Conservation (phyloP, 2,888 invertebrate species). For the Scaptodrosophila latifasciaeformis region DNA sequence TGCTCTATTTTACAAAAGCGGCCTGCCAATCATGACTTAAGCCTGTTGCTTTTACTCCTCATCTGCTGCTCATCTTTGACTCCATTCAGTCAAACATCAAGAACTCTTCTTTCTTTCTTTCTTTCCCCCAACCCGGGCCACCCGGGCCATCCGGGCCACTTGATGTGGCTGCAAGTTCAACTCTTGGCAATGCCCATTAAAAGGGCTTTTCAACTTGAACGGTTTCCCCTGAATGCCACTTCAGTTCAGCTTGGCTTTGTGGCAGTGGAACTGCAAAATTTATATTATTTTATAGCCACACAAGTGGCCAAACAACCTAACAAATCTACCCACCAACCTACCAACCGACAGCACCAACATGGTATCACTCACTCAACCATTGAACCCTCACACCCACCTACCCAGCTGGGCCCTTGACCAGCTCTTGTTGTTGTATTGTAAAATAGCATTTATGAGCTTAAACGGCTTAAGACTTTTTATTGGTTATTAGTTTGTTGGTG, state of each 20-base stretch:
- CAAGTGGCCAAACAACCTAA: conserved; percentile 15
- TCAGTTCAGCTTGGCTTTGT: conserved; percentile 11
- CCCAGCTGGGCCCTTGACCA: background rate
- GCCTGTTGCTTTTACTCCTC: conserved; percentile 11
- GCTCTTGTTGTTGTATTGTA: conserved; percentile 39
- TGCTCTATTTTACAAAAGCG: conserved; percentile 59
- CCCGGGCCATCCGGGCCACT: conserved; percentile 37
- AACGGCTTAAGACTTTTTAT: conserved; percentile 61
- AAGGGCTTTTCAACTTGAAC: conserved; percentile 65
- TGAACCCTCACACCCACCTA: too few relatives aligned
- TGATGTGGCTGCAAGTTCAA: conserved; percentile 43
- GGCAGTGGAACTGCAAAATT: background rate
- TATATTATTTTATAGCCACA: conserved; percentile 14
- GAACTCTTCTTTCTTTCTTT: conserved; percentile 25
- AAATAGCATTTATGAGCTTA: conserved; percentile 64
- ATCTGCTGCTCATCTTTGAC: conserved; percentile 55
- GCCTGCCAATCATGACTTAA: conserved; percentile 56
- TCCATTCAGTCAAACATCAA: conserved; percentile 61
- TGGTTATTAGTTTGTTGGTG: conserved; percentile 54
- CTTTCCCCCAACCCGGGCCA: background rate
- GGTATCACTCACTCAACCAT: too few relatives aligned
- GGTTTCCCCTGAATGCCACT: conserved; percentile 53
- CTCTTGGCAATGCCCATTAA: conserved; percentile 55
- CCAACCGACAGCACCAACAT: too few relatives aligned
- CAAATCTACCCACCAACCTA: too few relatives aligned